These are phyloP conservation scores for Pipistrellus pipistrellus DNA, from an alignment of 2,797 vertebrate species.

Conservation along the genomic window DNA sequence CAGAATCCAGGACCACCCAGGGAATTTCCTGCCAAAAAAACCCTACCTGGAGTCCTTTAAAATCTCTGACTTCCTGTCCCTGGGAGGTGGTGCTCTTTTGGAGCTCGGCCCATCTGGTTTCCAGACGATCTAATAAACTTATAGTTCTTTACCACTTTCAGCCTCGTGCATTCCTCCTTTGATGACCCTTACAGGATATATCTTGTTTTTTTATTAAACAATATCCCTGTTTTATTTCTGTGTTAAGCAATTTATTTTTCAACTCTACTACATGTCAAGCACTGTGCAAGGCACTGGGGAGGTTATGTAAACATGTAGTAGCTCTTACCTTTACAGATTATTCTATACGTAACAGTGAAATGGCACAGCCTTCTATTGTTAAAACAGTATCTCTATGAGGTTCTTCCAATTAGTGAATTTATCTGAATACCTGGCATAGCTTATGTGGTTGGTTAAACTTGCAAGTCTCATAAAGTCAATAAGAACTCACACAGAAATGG, in stretches of 20 bases:
- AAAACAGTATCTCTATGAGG: not conserved
- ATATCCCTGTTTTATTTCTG: slow-evolving; percentile 20
- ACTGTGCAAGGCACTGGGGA: not conserved
- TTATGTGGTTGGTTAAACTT: not conserved
- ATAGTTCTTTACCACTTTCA: too few relatives aligned
- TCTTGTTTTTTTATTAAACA: not conserved
- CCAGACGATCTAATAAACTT: too few relatives aligned
- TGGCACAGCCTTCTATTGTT: not conserved
- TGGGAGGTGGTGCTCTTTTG: too few relatives aligned
- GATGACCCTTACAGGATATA: too few relatives aligned
- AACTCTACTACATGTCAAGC: not conserved
- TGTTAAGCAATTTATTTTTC: slow-evolving; percentile 44
- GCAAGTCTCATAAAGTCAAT: slow-evolving; percentile 16
- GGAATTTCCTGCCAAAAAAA: too few relatives aligned
- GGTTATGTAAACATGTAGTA: not conserved
- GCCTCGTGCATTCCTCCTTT: too few relatives aligned
- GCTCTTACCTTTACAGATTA: not conserved
- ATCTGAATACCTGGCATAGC: not conserved
- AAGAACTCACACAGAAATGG: slow-evolving; percentile 34
- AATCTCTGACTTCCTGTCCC: too few relatives aligned
- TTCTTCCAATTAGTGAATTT: slow-evolving; percentile 24
- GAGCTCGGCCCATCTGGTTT: too few relatives aligned
- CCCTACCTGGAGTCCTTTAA: too few relatives aligned
- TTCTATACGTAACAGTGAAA: not conserved
- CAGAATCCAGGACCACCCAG: too few relatives aligned